Evolutionary conservation across 2,797 vertebrate species (phyloP), one percentile per base, ranked within the genome.

Genomic region (Zenarchopterus dispar): DNA sequence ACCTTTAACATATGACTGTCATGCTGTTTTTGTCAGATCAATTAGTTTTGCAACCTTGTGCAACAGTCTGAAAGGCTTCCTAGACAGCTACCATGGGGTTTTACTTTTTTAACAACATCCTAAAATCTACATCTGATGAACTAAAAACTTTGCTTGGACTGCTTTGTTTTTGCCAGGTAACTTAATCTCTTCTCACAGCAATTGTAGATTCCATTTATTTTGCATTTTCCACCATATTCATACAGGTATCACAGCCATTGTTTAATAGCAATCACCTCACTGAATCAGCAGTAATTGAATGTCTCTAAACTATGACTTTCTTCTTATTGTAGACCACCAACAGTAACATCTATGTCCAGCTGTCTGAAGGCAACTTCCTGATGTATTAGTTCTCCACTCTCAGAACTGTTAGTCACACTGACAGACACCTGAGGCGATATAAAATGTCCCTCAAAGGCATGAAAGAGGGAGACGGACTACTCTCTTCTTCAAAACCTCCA

Each of bases 381-480:
- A 90, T 84, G 88, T 88, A 88, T 89, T 88, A 90, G 88, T 76
- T 86, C 85, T 84, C 78, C 70, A 69, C 84, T 91, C 86, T 88
- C 81, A 85, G 81, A 90, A 90, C 82, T 87, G 88, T 90, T 90
- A 89, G 88, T 90, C 87, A 85, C 90, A 86, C 80, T 88, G 90
- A 91, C 90, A 92, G 87, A 84, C 88, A 91, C 88, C 89, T 89
- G 82, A 87, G 85, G 85, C 84, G 76, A 84, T 89, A 84, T 89
- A 89, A 91, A 92, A 85, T 85, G 83, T 85, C 89, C 81, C 88
- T 91, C 89, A 90, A 88, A 91, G 91, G 79, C 89, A 80, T 84
- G 84, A 89, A 88, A 84, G 87, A 76, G 62, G 46, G 46, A 85
- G 77, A 80, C 67, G 56, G 81, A 75, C 77, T 63, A 73, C 84